Percentiles rank a stretch among this genome's conserved stretches.
phyloP scores from a whole-genome alignment of 1,140 invertebrate species.

The Bombus cullumanus region DNA sequence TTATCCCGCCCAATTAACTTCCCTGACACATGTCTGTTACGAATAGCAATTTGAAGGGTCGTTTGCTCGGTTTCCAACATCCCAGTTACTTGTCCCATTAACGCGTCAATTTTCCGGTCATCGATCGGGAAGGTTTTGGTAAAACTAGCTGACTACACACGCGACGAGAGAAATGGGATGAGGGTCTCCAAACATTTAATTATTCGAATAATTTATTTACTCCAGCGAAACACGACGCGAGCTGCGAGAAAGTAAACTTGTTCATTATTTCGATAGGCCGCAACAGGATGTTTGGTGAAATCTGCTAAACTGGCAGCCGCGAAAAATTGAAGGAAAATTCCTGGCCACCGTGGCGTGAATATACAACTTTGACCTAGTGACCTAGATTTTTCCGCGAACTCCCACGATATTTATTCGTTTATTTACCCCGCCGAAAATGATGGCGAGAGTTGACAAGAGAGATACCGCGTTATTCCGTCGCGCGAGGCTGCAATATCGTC shows the following conservation, averaged over 20 bases:
- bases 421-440: constrained; percentile 10
- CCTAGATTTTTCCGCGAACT: constrained; percentile 15
- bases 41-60: neutral
- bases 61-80: neutral
- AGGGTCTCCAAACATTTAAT: neutral
- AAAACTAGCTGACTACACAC: neutral
- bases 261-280: constrained; percentile 23
- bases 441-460: neutral
- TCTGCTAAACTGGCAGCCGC: neutral
- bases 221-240: neutral
- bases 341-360: neutral
- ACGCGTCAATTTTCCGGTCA: constrained; percentile 16
- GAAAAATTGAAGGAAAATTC: constrained; percentile 24
- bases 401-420: constrained; percentile 39
- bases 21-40: neutral
- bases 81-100: neutral
- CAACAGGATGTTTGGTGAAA: constrained; percentile 26
- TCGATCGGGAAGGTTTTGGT: neutral
- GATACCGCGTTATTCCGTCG: neutral
- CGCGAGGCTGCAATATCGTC: constrained; percentile 40
- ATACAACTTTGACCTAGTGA: constrained; percentile 28
- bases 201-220: constrained; percentile 29
- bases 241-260: constrained; percentile 20
- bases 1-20: neutral
- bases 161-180: neutral